Base-by-base conservation (phyloP, 1,140 invertebrate genomes). In the Coenobita brevimanus region DNA sequence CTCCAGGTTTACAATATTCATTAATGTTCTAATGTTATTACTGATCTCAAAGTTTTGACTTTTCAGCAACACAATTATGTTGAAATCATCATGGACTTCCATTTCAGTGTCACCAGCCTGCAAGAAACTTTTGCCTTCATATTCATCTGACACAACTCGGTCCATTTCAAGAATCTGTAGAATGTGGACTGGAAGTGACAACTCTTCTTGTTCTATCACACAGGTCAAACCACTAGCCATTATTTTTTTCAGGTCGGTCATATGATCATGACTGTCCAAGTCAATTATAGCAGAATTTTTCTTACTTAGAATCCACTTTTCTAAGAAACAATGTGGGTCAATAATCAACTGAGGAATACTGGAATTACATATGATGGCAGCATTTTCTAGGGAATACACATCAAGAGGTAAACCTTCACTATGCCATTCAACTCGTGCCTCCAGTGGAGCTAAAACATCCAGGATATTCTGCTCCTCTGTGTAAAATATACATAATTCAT, bases 81-180 rank as follows among this genome's bases (percentile, higher is more conserved):
- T 87, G 46, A 87, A 87, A 17, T 73, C 71, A 6, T 87, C 64
- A 33, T 87, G 85, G n/a, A 87, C 8, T 24, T 87, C 27, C 17
- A 80, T 17, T 27, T 57, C 38, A n/a, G 46, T 69, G 4, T 87
- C 67, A 10, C 85, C 85, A 27, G 73, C 85, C 27, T 80, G 46
- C 4, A 87, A 3, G 13, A 80, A 41, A 17, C 8, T 33, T 83
- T 83, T 83, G 62, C 54, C 71, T 3, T 71, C 33, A 8, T 50
- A 17, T 2, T 41, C 50, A 57, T 78, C 64, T 17, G 13, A 38
- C 24, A n/a, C 21, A 4, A 43, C n/a, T 41, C 10, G 64, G 46
- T 87, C 85, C 85, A 87, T 87, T 41, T 87, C 76, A 8, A 87
- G 76, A 69, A 87, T 80, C 43, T 87, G 85, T 2, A 87, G 75